Conservation (phyloP, 2,797 vertebrate genomes). For the Gymnoscopelus microlampas region DNA sequence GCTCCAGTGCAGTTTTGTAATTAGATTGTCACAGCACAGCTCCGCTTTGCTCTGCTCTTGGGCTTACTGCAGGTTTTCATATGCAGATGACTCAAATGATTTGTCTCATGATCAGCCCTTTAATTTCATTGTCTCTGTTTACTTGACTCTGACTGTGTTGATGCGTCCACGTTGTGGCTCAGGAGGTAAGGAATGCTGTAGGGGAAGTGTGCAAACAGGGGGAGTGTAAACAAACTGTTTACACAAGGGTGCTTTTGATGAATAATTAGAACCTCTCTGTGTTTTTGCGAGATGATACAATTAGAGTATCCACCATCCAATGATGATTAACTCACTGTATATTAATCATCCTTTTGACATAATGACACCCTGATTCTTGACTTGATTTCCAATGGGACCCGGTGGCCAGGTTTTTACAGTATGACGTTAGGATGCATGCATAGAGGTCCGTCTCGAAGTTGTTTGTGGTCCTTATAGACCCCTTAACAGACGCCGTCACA, state of each 20-base stretch:
- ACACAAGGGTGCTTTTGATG: conserved; percentile 64
- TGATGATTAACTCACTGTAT: conserved; percentile 68
- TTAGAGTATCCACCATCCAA: conserved; percentile 61
- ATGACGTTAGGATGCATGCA: conserved; percentile 20
- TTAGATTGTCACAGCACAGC: conserved; percentile 70
- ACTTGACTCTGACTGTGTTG: conserved; percentile 74
- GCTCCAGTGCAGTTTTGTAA: conserved; percentile 72
- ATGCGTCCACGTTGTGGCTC: conserved; percentile 62
- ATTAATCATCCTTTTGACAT: conserved; percentile 58
- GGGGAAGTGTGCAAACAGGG: conserved; percentile 58
- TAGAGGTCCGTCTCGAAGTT: not conserved
- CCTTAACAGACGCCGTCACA: too few species aligned
- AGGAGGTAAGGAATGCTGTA: conserved; percentile 65
- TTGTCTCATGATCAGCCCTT: conserved; percentile 61
- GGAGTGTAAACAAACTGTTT: conserved; percentile 64
- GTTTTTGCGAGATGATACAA: conserved; percentile 76
- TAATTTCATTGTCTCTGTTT: conserved; percentile 75
- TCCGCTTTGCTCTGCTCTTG: conserved; percentile 55
- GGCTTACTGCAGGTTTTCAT: conserved; percentile 62
- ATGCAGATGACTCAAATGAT: conserved; percentile 75
- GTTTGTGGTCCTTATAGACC: too few species aligned
- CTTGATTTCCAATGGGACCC: conserved; percentile 57
- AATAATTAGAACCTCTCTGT: conserved; percentile 79
- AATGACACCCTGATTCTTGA: conserved; percentile 19
- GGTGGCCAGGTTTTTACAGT: conserved; percentile 14